These are phyloP conservation scores for Narcine bancroftii DNA, from an alignment of 2,113 vertebrate genomes.

Conservation along the genomic window DNA sequence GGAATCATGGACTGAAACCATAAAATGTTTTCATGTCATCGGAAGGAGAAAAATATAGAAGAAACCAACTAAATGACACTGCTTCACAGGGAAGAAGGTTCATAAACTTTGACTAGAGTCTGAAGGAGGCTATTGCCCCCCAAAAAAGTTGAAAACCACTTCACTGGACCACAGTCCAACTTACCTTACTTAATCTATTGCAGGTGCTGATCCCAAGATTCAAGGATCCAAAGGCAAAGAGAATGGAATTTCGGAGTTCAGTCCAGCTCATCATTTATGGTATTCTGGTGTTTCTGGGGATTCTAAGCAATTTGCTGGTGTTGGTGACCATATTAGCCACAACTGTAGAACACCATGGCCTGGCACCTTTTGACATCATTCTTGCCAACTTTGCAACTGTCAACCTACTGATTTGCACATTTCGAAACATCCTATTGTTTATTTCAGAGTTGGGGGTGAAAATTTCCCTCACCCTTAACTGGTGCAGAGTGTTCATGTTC, in stretches of 20 bases:
- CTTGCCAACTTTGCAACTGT: constrained; percentile 62
- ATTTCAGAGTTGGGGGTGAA: constrained; percentile 53
- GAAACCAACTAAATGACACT: no score
- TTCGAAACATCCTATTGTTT: constrained; percentile 56
- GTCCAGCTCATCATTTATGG: constrained; percentile 46
- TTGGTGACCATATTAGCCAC: constrained; percentile 52
- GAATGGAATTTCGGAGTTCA: neutral
- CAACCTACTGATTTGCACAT: constrained; percentile 58
- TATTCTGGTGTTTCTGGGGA: constrained; percentile 54
- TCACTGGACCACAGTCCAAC: no score
- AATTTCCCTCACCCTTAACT: constrained; percentile 51
- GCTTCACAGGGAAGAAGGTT: no score
- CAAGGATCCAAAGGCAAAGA: neutral
- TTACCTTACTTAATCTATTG: neutral
- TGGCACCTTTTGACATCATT: constrained; percentile 55
- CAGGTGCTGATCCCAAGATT: neutral
- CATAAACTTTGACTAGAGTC: no score
- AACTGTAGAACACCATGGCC: constrained; percentile 43
- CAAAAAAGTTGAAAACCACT: no score
- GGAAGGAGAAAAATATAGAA: no score
- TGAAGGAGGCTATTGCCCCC: no score
- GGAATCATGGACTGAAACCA: no score
- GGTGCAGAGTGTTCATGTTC: constrained; percentile 64
- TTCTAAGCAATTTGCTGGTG: constrained; percentile 56
- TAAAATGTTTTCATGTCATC: no score